Percentiles rank a stretch among this genome's conserved stretches.
Conservation (phyloP, 1,140 invertebrate species). For the Bombus haemorrhoidalis region DNA sequence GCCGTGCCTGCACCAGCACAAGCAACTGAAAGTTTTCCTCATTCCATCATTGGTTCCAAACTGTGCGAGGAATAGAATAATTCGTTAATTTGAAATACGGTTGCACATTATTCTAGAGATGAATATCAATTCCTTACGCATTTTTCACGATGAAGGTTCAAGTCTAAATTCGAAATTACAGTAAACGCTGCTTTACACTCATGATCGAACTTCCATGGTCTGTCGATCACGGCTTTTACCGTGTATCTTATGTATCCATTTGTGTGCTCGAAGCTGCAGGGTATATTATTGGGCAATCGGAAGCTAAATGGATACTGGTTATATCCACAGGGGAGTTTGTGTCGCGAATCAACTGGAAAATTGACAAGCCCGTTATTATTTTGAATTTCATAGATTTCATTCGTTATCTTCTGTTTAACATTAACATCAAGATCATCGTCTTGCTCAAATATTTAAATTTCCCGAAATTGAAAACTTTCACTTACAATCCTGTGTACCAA, state of each 20-base stretch:
- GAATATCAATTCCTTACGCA: conserved; percentile 33
- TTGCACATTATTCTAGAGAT: background rate
- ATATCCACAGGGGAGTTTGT: conserved; percentile 74
- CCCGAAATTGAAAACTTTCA: background rate
- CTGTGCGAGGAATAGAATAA: conserved; percentile 35
- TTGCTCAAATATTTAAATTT: background rate
- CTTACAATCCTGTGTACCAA: conserved; percentile 25
- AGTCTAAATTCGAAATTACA: conserved; percentile 71
- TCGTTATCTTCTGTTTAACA: no score
- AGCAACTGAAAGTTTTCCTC: conserved; percentile 84
- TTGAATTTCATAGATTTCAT: background rate
- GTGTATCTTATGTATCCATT: conserved; percentile 84
- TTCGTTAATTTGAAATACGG: background rate
- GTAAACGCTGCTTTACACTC: conserved; percentile 83
- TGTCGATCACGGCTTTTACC: conserved; percentile 84
- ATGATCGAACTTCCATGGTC: conserved; percentile 84
- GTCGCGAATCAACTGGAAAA: conserved; percentile 39
- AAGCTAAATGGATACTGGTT: conserved; percentile 83
- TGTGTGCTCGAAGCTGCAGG: conserved; percentile 84
- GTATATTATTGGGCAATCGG: conserved; percentile 81
- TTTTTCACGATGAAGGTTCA: conserved; percentile 47
- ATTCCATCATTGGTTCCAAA: conserved; percentile 68
- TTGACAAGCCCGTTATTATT: background rate
- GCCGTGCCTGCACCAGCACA: conserved; percentile 83
- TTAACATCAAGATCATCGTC: background rate